Percentiles rank a stretch among this genome's conserved stretches.
These are phyloP conservation scores for Monomorium pharaonis DNA, from an alignment of 1,140 invertebrate species.

Conservation along the genomic window DNA sequence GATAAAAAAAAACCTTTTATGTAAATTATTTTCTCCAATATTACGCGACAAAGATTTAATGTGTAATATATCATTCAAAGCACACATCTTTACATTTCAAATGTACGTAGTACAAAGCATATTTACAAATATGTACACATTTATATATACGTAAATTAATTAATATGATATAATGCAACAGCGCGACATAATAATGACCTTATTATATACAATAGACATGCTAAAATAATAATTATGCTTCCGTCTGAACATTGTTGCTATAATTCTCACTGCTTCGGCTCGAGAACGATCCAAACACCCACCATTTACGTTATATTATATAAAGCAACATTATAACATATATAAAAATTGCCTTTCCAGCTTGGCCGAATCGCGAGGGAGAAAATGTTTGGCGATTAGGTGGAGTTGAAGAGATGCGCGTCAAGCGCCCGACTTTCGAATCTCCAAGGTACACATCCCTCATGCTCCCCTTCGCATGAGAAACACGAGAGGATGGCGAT, in stretches of 20 bases:
- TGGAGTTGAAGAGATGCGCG: constrained; percentile 40
- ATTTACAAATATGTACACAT: not conserved
- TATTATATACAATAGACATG: not conserved
- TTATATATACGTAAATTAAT: not conserved
- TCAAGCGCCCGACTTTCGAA: constrained; percentile 24
- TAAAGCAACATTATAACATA: constrained; percentile 1
- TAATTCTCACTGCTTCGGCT: not conserved
- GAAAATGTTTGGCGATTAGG: constrained; percentile 43
- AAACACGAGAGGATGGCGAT: not conserved
- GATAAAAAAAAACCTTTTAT: not conserved
- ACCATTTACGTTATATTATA: not conserved
- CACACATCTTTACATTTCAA: not conserved
- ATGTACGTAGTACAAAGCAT: not conserved
- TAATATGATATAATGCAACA: not conserved
- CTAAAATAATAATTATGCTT: constrained; percentile 28
- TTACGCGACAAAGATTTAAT: not conserved
- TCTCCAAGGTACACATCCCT: constrained; percentile 45
- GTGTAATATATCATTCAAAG: not conserved
- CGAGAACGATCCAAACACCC: not conserved
- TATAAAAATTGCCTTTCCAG: constrained; percentile 40
- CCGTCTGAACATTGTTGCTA: not conserved
- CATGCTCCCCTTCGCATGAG: not conserved
- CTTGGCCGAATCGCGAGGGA: not conserved
- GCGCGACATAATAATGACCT: not conserved
- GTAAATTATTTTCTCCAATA: not conserved